phyloP scores from a whole-genome alignment of 2,113 vertebrate genomes.

The Tauraco erythrolophus region DNA sequence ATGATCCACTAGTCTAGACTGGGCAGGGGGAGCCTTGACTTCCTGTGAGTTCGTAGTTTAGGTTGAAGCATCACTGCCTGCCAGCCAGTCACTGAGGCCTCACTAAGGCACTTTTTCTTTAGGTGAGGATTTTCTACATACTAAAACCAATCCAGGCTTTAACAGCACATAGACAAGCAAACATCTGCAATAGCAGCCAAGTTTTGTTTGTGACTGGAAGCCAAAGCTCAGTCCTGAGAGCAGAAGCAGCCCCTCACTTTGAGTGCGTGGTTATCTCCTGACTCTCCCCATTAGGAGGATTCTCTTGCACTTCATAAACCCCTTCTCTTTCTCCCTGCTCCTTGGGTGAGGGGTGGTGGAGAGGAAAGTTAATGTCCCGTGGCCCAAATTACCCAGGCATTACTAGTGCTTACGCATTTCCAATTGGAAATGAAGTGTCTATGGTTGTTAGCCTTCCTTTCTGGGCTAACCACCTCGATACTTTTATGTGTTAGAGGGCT shows the following conservation, averaged over 20 bases:
- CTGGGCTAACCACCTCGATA: not conserved
- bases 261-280: not conserved
- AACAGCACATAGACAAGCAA: not conserved
- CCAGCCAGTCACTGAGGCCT: accelerated
- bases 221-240: not conserved
- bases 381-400: not conserved
- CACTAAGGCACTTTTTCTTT: not conserved
- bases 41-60: not conserved
- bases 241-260: not conserved
- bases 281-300: not conserved
- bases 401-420: not conserved
- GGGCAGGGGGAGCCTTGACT: not conserved
- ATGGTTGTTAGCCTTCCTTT: not conserved
- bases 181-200: not conserved
- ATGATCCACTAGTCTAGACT: not conserved
- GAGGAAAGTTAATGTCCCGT: not conserved
- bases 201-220: not conserved
- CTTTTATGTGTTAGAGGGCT: not conserved
- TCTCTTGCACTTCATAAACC: not conserved
- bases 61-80: accelerated
- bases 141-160: not conserved
- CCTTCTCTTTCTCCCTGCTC: not conserved
- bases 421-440: not conserved
- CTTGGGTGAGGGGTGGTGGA: not conserved
- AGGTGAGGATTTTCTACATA: not conserved